Conservation (phyloP, 2,113 vertebrate species). For the Vombatus ursinus region DNA sequence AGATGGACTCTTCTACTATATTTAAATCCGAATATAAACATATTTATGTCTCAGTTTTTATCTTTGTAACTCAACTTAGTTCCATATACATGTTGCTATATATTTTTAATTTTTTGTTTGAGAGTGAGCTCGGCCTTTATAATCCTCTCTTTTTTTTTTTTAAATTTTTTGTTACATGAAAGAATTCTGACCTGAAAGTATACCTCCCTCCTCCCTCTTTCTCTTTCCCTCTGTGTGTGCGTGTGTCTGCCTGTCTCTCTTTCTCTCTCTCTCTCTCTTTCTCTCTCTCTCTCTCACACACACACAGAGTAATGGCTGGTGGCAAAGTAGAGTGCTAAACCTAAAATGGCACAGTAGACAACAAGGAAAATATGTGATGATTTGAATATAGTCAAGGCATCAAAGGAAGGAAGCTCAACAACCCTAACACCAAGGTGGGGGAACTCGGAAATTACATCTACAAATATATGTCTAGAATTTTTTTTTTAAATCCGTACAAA, state of each 20-base stretch:
- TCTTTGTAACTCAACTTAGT: neutral
- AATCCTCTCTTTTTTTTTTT: neutral
- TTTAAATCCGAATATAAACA: neutral
- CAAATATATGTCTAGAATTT: neutral
- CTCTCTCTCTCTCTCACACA: fast-evolving
- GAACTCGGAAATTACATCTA: neutral
- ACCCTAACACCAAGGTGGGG: neutral
- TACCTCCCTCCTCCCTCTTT: too few species aligned
- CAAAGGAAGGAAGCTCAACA: neutral
- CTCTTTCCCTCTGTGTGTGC: too few species aligned
- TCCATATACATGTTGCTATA: neutral
- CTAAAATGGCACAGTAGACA: too few species aligned
- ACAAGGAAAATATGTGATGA: too few species aligned
- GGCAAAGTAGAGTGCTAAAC: too few species aligned
- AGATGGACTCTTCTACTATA: neutral
- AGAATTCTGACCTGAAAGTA: neutral
- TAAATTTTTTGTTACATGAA: neutral
- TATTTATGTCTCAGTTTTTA: neutral
- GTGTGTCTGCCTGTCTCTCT: too few species aligned
- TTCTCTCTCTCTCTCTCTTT: fast-evolving
- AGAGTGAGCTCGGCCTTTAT: neutral
- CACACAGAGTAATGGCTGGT: neutral
- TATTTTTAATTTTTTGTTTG: neutral
- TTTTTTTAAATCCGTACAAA: neutral
- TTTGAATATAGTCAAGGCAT: too few species aligned